phyloP scores from a whole-genome alignment of 1,140 invertebrate genomes.

The Marisa cornuarietis region DNA sequence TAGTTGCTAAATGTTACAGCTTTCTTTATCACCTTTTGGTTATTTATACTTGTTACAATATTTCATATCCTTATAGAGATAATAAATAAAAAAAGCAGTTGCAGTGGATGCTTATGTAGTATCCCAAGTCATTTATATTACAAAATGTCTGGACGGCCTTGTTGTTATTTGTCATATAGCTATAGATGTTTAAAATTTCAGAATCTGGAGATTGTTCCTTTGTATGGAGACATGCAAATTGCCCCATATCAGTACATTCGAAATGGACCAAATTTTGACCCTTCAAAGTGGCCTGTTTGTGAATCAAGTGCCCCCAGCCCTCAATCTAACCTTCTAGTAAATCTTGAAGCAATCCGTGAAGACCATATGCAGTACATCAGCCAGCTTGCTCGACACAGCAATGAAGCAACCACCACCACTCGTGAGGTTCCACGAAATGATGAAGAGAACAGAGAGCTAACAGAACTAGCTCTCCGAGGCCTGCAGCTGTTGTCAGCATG shows the following conservation, averaged over 20 bases:
- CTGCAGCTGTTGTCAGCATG: conserved; percentile 94
- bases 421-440: conserved; percentile 83
- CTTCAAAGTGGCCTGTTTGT: conserved; percentile 89
- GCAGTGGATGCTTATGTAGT: too few relatives aligned
- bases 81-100: too few relatives aligned
- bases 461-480: conserved; percentile 89
- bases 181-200: conserved; percentile 26
- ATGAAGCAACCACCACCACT: conserved; percentile 76
- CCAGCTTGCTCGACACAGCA: conserved; percentile 93
- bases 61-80: too few relatives aligned
- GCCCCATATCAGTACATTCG: conserved; percentile 99
- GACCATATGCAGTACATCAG: conserved; percentile 98
- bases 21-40: too few relatives aligned
- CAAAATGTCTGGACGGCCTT: too few relatives aligned
- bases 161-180: not conserved
- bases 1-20: too few relatives aligned
- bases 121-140: too few relatives aligned
- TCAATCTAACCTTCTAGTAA: conserved; percentile 96
- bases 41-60: too few relatives aligned
- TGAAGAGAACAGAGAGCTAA: conserved; percentile 90
- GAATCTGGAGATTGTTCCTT: conserved; percentile 93
- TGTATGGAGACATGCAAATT: conserved; percentile 99
- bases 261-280: conserved; percentile 92
- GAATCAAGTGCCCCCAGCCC: conserved; percentile 71
- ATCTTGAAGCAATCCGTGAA: conserved; percentile 92